phyloP scores from a whole-genome alignment of 2,113 vertebrate genomes.

The Indicator maculatus region DNA sequence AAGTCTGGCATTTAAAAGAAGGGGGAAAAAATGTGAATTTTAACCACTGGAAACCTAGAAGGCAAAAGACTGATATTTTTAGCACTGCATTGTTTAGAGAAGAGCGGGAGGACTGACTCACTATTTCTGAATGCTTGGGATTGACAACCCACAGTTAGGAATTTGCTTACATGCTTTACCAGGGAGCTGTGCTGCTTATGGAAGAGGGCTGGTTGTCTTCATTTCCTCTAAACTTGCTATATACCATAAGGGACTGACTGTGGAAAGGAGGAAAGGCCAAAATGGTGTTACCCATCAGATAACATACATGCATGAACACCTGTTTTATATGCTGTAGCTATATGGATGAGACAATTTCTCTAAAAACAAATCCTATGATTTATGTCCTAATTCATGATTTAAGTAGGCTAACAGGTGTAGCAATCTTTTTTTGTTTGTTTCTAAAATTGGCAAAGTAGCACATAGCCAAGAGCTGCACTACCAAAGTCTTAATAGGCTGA shows the following conservation, averaged over 20 bases:
- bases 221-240: not conserved
- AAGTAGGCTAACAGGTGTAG: not conserved
- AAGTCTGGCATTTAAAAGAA: not conserved
- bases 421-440: not conserved
- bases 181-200: not conserved
- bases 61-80: not conserved
- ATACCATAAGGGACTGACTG: not conserved
- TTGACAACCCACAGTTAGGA: not conserved
- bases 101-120: slow-evolving; percentile 19
- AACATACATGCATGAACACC: rapidly evolving
- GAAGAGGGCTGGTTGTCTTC: not conserved
- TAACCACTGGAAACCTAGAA: not conserved
- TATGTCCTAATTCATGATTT: not conserved
- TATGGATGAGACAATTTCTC: not conserved
- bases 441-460: not conserved
- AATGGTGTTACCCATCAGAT: not conserved
- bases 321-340: not conserved
- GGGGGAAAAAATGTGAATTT: not conserved
- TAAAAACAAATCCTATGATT: not conserved
- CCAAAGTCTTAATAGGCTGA: not conserved
- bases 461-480: not conserved
- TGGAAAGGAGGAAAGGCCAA: not conserved
- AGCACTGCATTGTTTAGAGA: not conserved
- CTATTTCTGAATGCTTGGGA: not conserved
- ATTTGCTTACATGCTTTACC: not conserved